Evolutionary conservation across 2,797 vertebrate species (phyloP).

Genomic region (Oophaga sylvatica): DNA sequence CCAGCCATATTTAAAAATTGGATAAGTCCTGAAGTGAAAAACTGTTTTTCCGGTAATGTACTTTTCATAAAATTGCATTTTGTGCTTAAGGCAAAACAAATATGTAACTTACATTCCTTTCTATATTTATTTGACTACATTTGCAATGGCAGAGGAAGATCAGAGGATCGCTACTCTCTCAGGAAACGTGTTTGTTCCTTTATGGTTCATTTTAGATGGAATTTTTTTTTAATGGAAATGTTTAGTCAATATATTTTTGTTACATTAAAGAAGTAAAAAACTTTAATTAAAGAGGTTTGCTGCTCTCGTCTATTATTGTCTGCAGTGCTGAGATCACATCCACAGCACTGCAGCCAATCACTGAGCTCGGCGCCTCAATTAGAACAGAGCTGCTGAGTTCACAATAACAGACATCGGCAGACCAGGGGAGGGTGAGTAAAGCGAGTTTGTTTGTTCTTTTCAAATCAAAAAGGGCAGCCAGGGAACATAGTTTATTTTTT

Average conservation of each 20-base stretch:
- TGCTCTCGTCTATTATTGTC: too few relatives aligned
- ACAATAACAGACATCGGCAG: too few relatives aligned
- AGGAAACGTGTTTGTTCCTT: neutral
- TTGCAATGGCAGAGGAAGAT: neutral
- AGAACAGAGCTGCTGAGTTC: too few relatives aligned
- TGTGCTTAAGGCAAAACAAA: constrained; percentile 39
- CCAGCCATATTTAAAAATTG: constrained; percentile 44
- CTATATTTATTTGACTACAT: constrained; percentile 28
- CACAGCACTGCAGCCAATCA: too few relatives aligned
- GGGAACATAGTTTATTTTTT: too few relatives aligned
- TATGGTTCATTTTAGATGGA: constrained; percentile 3
- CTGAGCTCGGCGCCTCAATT: too few relatives aligned
- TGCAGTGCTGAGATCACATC: too few relatives aligned
- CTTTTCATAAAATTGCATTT: constrained; percentile 54
- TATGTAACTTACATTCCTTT: constrained; percentile 28
- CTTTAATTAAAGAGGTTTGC: neutral
- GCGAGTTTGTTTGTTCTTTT: too few relatives aligned
- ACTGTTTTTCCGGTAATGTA: constrained; percentile 24
- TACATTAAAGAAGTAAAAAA: neutral
- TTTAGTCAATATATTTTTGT: constrained; percentile 17
- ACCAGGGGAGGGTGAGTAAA: too few relatives aligned
- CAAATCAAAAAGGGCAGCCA: too few relatives aligned
- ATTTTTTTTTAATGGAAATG: neutral
- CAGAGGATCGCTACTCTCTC: neutral
- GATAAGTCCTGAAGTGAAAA: constrained; percentile 11